Evolutionary conservation across 1,140 invertebrate species (phyloP), one percentile per base, ranked within the genome.

Genomic region (Agrilus planipennis): DNA sequence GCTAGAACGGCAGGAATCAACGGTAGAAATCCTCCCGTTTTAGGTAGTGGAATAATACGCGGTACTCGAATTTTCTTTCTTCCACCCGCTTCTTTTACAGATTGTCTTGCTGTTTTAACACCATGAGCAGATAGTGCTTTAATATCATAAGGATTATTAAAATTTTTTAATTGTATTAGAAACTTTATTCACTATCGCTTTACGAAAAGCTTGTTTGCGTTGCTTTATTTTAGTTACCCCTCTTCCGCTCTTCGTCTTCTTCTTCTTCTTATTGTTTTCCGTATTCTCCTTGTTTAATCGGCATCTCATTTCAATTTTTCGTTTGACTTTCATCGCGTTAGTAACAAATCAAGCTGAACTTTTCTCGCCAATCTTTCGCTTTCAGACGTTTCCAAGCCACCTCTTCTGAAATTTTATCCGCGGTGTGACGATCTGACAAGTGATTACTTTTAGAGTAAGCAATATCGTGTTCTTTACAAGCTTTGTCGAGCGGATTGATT

Each of bases 381-480:
- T 56, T 54, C 25, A 64, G 48, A 46, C 55, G 48, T 37, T 51
- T 11, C 54, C 55, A 64, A 25, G 64, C 63, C 49, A 54, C 57
- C 22, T 61, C 42, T 22, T 52, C 42, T 39, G 68, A 53, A 37
- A 47, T 23, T 39, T 54, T 46, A 54, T 68, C 65, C 19, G 64
- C 67, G 41, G 44, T 39, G 42, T 64, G 53, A 4, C 7, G 23
- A 27, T n/a, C n/a, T n/a, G n/a, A n/a, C n/a, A n/a, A n/a, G n/a
- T n/a, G n/a, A n/a, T n/a, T n/a, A n/a, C n/a, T n/a, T n/a, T 59
- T 45, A 1, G 50, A 45, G 48, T 68, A 68, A 9, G 50, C 51
- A 34, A 69, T 63, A 52, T 68, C 60, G 42, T 69, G 68, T 20
- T 58, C 38, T 49, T 60, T 64, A 39, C 64, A 67, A 12, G 59